These are phyloP conservation scores for Glyphotaelius pellucidus DNA, from an alignment of 2,888 invertebrate genomes.

Conservation along the genomic window DNA sequence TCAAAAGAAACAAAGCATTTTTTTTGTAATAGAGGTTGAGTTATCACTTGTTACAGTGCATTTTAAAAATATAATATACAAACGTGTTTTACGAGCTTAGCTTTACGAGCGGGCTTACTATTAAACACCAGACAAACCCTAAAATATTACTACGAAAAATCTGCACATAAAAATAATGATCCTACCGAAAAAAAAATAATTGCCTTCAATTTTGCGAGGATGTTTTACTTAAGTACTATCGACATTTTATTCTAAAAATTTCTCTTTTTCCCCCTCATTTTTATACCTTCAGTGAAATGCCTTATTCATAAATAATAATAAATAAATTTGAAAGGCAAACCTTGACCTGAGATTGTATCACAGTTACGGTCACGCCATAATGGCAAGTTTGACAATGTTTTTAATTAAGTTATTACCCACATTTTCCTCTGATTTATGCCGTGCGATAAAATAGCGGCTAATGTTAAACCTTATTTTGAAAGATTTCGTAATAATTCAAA, in stretches of 20 bases:
- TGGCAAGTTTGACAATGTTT: neutral
- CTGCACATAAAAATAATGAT: neutral
- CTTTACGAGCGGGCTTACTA: neutral
- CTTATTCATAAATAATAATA: neutral
- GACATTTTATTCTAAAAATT: neutral
- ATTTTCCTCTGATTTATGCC: neutral
- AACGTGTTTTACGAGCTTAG: neutral
- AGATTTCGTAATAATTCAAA: neutral
- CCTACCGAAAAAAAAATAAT: neutral
- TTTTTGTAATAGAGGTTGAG: neutral
- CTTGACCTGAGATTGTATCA: neutral
- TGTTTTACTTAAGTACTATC: neutral
- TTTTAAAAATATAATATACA: neutral
- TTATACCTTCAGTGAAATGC: neutral
- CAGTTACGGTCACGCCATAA: neutral
- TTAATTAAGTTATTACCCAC: neutral
- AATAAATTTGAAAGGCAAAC: neutral
- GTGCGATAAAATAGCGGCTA: neutral
- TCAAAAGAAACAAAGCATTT: neutral
- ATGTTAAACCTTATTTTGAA: neutral
- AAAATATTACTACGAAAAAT: neutral
- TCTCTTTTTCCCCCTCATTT: neutral
- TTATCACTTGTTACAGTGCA: neutral
- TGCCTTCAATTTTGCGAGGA: neutral
- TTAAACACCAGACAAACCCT: neutral